Evolutionary conservation across 2,888 invertebrate species (phyloP), one percentile per base, ranked within the genome.

Genomic region (Andrena bucephala): DNA sequence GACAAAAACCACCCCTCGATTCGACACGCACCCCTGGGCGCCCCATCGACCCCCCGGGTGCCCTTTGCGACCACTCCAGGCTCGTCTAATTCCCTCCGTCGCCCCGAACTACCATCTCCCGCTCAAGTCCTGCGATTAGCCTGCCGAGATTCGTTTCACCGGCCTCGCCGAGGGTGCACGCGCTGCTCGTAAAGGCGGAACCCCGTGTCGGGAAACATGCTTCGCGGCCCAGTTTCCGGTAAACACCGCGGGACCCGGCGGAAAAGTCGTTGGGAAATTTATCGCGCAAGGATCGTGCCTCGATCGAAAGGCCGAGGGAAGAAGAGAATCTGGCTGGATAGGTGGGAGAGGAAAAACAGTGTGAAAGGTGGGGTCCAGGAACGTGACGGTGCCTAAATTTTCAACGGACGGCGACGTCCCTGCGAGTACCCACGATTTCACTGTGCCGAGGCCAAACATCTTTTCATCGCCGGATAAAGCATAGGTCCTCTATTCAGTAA

Each of bases 1-100:
- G 90, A 92, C 91, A 92, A 92, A 92, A 92, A 90, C 89, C 89
- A 89, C 89, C 92, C 92, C 87, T 86, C 91, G 89, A 92, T 94
- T 93, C 91, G 93, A 91, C 89, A 90, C 90, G 92, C 90, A 84
- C 87, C 86, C 86, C 83, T 87, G 80, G 73, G 66, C 69, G 74
- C 70, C 81, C 77, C 78, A 76, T 86, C 77, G 77, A 79, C 80
- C 74, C 73, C 78, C 78, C 31, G 73, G 57, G 72, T 50, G 7
- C 71, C 57, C 62, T 66, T 63, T 79, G 65, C 73, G 60, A 62
- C 31, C 2, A 48, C n/a, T 1, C 71, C 84, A 76, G 75, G 24
- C 36, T 60, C 83, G 74, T 84, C 75, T 8, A 6, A 36, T 20
- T 48, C 71, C 31, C n/a, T 29, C 13, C n/a, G 57, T 78, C 72